phyloP scores from a whole-genome alignment of 2,113 vertebrate species.

The Ivindomyrus marchei region DNA sequence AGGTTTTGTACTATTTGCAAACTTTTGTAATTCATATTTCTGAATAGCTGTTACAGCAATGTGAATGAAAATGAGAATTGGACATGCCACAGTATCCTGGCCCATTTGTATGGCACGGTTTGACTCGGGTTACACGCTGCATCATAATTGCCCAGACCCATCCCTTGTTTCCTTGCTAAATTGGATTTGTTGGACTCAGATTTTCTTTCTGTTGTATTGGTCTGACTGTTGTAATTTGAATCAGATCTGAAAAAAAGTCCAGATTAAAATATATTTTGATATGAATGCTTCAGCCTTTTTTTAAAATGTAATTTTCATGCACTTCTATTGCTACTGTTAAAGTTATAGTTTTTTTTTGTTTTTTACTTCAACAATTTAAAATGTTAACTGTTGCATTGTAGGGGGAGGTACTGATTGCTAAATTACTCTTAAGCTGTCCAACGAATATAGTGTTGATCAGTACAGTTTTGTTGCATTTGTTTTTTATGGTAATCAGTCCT shows the following conservation, averaged over 20 bases:
- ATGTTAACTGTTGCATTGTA: background rate
- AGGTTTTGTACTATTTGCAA: constrained; percentile 90
- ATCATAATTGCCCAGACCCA: constrained; percentile 56
- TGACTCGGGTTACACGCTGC: constrained; percentile 74
- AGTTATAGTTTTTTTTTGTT: background rate
- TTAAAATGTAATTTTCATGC: background rate
- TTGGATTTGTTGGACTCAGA: constrained; percentile 74
- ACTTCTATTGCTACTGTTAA: background rate
- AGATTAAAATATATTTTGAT: constrained; percentile 99
- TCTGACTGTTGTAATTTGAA: constrained; percentile 95
- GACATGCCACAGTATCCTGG: constrained; percentile 77
- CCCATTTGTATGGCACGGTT: constrained; percentile 77
- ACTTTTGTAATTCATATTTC: constrained; percentile 88
- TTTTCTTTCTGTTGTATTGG: constrained; percentile 85
- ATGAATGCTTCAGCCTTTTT: constrained; percentile 69
- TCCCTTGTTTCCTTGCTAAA: constrained; percentile 57
- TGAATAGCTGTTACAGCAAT: constrained; percentile 76
- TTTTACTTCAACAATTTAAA: background rate
- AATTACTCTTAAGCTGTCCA: background rate
- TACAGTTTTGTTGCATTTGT: background rate
- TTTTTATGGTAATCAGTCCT: background rate
- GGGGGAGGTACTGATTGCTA: background rate
- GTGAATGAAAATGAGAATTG: constrained; percentile 64
- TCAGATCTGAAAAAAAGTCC: constrained; percentile 93
- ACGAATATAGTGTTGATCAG: background rate